A percentile compares a stretch with the other conserved stretches of the same genome.
phyloP scores from a whole-genome alignment of 2,113 vertebrate genomes.

The Serinus canaria region DNA sequence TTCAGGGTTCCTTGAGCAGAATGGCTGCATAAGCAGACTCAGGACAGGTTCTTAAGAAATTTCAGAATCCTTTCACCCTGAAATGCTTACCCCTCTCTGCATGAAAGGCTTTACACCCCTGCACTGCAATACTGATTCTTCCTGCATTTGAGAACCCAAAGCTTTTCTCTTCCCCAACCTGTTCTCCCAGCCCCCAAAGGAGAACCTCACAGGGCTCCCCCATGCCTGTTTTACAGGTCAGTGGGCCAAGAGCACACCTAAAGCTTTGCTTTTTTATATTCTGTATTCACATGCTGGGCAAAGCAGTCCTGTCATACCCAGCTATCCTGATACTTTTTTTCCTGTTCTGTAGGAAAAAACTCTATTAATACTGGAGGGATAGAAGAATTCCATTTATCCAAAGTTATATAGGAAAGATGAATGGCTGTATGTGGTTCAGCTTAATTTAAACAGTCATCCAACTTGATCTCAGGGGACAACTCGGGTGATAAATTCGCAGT shows the following conservation, averaged over 20 bases:
- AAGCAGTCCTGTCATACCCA: background rate
- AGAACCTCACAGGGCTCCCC: background rate
- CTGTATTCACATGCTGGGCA: background rate
- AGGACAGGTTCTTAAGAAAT: background rate
- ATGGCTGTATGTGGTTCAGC: background rate
- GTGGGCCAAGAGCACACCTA: background rate
- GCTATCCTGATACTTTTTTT: background rate
- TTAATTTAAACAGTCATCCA: background rate
- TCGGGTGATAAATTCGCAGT: background rate
- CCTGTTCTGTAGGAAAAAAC: fast-evolving
- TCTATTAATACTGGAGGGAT: background rate
- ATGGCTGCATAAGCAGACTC: background rate
- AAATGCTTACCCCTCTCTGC: background rate
- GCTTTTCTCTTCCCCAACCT: background rate
- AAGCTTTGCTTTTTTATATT: background rate
- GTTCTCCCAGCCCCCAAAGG: background rate
- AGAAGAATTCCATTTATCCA: background rate
- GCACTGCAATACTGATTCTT: background rate
- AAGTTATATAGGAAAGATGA: fast-evolving
- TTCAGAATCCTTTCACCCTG: background rate
- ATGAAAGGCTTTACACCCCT: background rate
- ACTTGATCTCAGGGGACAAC: background rate
- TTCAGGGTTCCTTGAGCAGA: background rate
- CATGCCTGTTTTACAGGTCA: background rate
- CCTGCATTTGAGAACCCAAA: background rate